Conservation (phyloP, 1,140 invertebrate species). For the Drosophila orena region DNA sequence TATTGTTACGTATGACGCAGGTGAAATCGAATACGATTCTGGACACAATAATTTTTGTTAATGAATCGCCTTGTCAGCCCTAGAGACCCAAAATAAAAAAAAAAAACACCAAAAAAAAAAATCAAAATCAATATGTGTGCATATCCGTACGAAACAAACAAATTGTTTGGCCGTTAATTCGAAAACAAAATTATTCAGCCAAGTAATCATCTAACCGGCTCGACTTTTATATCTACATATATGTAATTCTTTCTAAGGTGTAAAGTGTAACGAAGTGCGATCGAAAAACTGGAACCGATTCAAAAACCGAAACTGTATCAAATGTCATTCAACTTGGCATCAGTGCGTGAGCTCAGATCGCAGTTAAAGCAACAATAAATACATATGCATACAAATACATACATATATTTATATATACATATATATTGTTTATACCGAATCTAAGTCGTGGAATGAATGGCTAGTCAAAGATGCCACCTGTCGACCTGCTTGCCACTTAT, state of each 20-base stretch:
- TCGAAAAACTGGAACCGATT: slow-evolving; percentile 35
- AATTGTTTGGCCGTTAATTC: slow-evolving; percentile 29
- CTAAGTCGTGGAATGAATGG: slow-evolving; percentile 15
- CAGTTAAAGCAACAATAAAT: slow-evolving; percentile 13
- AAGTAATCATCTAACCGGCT: slow-evolving; percentile 25
- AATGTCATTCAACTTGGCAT: slow-evolving; percentile 71
- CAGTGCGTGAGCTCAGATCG: background rate
- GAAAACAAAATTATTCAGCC: slow-evolving; percentile 9
- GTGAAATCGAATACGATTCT: slow-evolving; percentile 57
- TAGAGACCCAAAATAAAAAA: background rate
- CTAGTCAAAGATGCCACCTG: background rate
- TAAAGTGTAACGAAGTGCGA: slow-evolving; percentile 33
- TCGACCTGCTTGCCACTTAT: background rate
- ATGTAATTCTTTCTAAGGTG: slow-evolving; percentile 17
- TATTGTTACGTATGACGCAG: slow-evolving; percentile 55
- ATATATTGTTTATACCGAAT: background rate
- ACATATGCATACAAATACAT: background rate
- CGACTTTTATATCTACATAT: background rate
- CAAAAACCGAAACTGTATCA: slow-evolving; percentile 62
- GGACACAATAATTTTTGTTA: slow-evolving; percentile 28
- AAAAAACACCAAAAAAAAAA: too few relatives aligned
- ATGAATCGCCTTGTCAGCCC: slow-evolving; percentile 22
- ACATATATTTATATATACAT: background rate
- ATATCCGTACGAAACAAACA: slow-evolving; percentile 13
- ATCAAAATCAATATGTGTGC: too few relatives aligned